These are phyloP conservation scores for Pelusios castaneus DNA, from an alignment of 2,113 vertebrate species.

Conservation along the genomic window DNA sequence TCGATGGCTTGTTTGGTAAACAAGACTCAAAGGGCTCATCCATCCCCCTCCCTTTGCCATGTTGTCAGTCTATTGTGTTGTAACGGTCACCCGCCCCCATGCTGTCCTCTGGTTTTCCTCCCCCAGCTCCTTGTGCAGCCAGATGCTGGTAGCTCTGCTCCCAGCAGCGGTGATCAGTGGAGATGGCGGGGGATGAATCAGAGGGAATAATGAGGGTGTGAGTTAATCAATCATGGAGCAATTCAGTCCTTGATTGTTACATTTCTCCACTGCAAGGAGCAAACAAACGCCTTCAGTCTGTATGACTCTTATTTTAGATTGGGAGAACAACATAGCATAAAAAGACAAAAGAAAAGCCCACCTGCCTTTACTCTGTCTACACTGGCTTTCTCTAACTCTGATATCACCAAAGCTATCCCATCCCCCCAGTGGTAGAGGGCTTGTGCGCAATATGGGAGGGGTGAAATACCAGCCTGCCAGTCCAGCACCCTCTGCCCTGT, in stretches of 20 bases:
- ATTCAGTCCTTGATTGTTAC: background rate
- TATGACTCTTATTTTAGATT: background rate
- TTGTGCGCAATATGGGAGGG: background rate
- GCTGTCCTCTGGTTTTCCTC: background rate
- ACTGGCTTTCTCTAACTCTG: background rate
- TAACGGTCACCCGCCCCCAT: background rate
- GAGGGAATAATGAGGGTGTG: background rate
- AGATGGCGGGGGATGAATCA: background rate
- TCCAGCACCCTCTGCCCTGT: background rate
- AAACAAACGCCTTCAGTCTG: background rate
- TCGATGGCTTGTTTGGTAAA: background rate
- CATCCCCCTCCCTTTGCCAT: fast-evolving
- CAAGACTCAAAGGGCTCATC: background rate
- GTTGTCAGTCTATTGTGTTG: background rate
- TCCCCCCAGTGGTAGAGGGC: background rate
- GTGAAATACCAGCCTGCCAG: background rate
- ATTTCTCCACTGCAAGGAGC: background rate
- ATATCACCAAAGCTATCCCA: background rate
- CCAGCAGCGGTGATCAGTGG: background rate
- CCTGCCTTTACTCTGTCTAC: background rate
- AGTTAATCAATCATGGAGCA: background rate
- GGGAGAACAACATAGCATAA: background rate
- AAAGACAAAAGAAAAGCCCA: background rate
- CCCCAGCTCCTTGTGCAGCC: background rate
- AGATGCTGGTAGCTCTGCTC: background rate